Conservation (phyloP, 2,797 vertebrate species). For the Hydrocynus forskahlii region DNA sequence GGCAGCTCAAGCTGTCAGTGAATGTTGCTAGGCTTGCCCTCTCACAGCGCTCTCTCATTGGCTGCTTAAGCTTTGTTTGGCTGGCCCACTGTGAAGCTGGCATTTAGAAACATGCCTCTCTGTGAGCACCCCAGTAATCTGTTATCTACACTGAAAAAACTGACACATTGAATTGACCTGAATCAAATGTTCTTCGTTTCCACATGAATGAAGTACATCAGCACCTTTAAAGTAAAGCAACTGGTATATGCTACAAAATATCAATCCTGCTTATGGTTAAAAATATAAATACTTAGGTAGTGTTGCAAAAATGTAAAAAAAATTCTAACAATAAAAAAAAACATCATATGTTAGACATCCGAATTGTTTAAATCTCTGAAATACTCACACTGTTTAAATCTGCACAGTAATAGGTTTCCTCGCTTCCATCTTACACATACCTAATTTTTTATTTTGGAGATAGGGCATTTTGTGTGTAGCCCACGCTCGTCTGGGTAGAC, state of each 20-base stretch:
- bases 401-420: not conserved
- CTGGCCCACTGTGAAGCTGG: constrained; percentile 55
- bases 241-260: too few relatives aligned
- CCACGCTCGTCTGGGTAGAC: constrained; percentile 31
- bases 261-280: too few relatives aligned
- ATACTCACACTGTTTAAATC: not conserved
- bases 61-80: constrained; percentile 58
- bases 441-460: constrained; percentile 10
- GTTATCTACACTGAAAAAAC: constrained; percentile 5
- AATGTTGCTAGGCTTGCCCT: constrained; percentile 62
- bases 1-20: constrained; percentile 20
- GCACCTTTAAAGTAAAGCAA: not conserved
- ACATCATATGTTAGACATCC: too few relatives aligned
- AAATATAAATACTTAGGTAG: too few relatives aligned
- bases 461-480: constrained; percentile 38
- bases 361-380: too few relatives aligned
- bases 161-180: not conserved
- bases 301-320: too few relatives aligned
- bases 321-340: too few relatives aligned
- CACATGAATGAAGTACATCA: not conserved
- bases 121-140: constrained; percentile 37
- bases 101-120: constrained; percentile 39
- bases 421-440: not conserved
- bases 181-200: not conserved
- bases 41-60: constrained; percentile 62